phyloP scores from a whole-genome alignment of 2,888 invertebrate species.

The Xanthostigma xanthostigma region DNA sequence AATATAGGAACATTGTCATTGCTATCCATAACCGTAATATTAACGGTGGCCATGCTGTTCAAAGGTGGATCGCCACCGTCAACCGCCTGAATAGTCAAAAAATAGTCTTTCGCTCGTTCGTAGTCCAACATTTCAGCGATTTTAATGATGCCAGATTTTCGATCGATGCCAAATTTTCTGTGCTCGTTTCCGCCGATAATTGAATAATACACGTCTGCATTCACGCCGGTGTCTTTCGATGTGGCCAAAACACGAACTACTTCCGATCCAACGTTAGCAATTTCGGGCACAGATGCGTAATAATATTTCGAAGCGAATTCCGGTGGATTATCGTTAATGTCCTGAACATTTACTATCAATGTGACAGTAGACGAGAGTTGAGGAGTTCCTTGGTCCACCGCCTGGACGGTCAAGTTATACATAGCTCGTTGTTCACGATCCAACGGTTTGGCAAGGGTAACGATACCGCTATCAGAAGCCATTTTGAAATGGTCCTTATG shows the following conservation, averaged over 20 bases:
- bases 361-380: constrained; percentile 49
- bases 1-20: constrained; percentile 83
- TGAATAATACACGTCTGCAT: constrained; percentile 81
- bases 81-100: constrained; percentile 76
- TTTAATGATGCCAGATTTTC: constrained; percentile 56
- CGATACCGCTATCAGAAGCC: constrained; percentile 67
- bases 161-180: constrained; percentile 65
- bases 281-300: constrained; percentile 61
- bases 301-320: constrained; percentile 78
- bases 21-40: constrained; percentile 69
- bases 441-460: constrained; percentile 66
- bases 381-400: constrained; percentile 70
- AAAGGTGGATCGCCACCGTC: constrained; percentile 83
- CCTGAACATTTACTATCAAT: constrained; percentile 69
- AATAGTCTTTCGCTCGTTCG: constrained; percentile 73
- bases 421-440: constrained; percentile 77
- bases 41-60: constrained; percentile 74
- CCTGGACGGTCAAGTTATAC: constrained; percentile 72
- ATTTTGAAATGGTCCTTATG: constrained; percentile 62
- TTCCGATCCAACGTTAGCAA: constrained; percentile 61
- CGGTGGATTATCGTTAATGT: constrained; percentile 93
- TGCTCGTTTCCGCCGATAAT: constrained; percentile 82
- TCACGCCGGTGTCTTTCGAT: constrained; percentile 81
- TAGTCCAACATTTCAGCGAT: constrained; percentile 73
- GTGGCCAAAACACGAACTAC: constrained; percentile 78